These are phyloP conservation scores for Telmatherina bonti DNA, from an alignment of 2,797 vertebrate species.

Conservation along the genomic window DNA sequence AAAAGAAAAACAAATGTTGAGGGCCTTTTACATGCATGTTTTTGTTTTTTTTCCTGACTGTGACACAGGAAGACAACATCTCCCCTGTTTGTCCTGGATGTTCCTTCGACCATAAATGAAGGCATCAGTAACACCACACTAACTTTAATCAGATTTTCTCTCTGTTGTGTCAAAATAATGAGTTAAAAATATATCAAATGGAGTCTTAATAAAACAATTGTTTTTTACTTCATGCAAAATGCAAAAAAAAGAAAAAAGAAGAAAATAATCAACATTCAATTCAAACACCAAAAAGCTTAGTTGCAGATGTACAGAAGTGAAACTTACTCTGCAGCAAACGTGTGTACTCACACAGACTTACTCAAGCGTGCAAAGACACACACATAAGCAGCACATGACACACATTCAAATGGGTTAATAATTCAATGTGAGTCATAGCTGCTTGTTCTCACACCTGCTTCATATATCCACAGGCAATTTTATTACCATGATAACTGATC, in stretches of 20 bases:
- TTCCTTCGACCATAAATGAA: background rate
- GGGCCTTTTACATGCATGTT: background rate
- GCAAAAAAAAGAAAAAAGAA: background rate
- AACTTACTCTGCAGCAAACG: background rate
- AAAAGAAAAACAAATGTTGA: background rate
- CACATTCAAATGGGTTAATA: constrained; percentile 55
- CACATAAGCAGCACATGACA: constrained; percentile 4
- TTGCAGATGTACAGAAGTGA: constrained; percentile 1
- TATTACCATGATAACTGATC: constrained; percentile 56
- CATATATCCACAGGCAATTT: constrained; percentile 49
- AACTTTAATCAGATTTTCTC: background rate
- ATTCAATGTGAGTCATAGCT: constrained; percentile 57
- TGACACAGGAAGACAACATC: background rate
- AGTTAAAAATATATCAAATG: background rate
- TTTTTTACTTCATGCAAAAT: background rate
- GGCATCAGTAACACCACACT: background rate
- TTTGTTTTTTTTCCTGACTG: background rate
- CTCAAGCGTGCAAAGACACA: constrained; percentile 20
- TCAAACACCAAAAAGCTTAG: background rate
- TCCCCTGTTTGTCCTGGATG: background rate
- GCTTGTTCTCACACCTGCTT: constrained; percentile 70
- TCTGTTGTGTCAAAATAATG: background rate
- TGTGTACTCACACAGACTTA: background rate
- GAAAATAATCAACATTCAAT: background rate
- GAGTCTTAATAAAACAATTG: background rate